Evolutionary conservation across 37 sponge, comb jelly and placozoan species (phyloP).

Genomic region (Cliona cf. orientalis): DNA sequence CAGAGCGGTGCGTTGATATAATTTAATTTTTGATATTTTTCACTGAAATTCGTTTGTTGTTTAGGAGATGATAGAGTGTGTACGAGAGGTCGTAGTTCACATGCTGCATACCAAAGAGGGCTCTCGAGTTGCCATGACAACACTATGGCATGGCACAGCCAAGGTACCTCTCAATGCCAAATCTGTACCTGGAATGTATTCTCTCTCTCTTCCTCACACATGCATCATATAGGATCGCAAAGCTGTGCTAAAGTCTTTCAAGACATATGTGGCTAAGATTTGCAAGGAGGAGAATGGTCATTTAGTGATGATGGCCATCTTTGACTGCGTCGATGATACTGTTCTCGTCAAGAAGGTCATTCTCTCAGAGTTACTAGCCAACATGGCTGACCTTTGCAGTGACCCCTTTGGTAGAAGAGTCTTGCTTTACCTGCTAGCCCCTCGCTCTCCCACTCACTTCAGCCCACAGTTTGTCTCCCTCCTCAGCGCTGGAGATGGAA

Average conservation of each 20-base stretch:
- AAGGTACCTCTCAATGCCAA: conserved; percentile 57
- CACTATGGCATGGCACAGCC: conserved; percentile 92
- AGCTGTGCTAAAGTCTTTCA: conserved; percentile 87
- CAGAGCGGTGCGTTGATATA: conserved; percentile 49
- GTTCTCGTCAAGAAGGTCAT: conserved; percentile 87
- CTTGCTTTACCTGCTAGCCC: conserved; percentile 82
- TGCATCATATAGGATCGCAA: conserved; percentile 79
- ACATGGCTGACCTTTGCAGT: conserved; percentile 60
- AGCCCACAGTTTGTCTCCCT: conserved; percentile 62
- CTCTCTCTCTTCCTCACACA: neutral
- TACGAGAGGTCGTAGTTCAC: conserved; percentile 68
- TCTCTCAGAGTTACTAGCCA: conserved; percentile 49
- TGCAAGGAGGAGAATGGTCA: conserved; percentile 92
- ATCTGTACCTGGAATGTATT: neutral
- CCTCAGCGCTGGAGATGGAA: conserved; percentile 82
- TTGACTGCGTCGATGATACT: conserved; percentile 97
- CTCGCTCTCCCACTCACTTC: conserved; percentile 69
- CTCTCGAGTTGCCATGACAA: conserved; percentile 70
- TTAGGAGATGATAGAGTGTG: conserved; percentile 83
- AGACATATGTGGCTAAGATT: conserved; percentile 87
- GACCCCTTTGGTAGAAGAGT: conserved; percentile 75
- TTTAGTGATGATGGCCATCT: conserved; percentile 80
- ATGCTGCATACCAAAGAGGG: conserved; percentile 94
- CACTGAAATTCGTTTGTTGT: neutral
- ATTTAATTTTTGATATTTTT: neutral